These are phyloP conservation scores for Synanceia verrucosa DNA, from an alignment of 2,797 vertebrate genomes.

Conservation along the genomic window DNA sequence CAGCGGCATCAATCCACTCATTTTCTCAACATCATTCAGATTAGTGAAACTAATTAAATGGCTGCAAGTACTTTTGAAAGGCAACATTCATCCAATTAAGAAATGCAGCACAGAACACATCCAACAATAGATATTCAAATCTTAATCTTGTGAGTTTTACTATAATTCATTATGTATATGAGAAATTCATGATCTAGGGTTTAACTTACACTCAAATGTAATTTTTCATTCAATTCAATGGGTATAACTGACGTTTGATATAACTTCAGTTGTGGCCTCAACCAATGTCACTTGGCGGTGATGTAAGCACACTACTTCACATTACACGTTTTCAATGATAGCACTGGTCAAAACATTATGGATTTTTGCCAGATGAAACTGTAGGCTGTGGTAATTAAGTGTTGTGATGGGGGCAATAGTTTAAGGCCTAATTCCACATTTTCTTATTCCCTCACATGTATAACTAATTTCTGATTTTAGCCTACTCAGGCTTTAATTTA, in stretches of 20 bases:
- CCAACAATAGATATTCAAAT: background rate
- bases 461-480: too few species aligned
- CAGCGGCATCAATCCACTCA: constrained; percentile 21
- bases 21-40: constrained; percentile 18
- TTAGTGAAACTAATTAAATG: constrained; percentile 9
- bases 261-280: background rate
- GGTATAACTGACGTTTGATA: background rate
- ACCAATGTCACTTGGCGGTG: background rate
- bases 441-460: too few species aligned
- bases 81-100: background rate
- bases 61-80: background rate
- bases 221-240: background rate
- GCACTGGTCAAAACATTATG: too few species aligned
- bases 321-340: background rate
- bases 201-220: background rate
- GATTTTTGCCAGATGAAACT: too few species aligned
- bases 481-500: too few species aligned
- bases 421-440: too few species aligned
- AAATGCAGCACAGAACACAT: background rate
- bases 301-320: background rate
- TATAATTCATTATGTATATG: background rate
- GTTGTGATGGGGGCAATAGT: too few species aligned
- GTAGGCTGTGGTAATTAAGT: too few species aligned
- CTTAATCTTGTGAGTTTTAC: background rate
- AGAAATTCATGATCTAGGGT: background rate